Evolutionary conservation across 2,113 vertebrate genomes (phyloP).

Genomic region (Aptenodytes patagonicus): DNA sequence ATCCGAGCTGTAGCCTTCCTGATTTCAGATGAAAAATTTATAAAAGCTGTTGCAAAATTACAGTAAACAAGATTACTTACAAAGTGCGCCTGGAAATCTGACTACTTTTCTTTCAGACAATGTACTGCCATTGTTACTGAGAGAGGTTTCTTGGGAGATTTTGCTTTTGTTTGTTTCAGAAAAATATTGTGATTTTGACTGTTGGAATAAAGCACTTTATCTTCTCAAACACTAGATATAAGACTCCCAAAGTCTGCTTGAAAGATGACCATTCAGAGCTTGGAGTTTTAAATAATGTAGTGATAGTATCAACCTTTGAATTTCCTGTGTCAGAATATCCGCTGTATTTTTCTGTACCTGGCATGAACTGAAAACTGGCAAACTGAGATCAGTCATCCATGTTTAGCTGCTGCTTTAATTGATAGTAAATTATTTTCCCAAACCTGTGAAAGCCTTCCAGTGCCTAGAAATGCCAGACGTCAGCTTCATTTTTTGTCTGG

Average conservation of each 20-base stretch:
- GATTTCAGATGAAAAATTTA: slow-evolving; percentile 58
- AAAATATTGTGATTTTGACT: slow-evolving; percentile 12
- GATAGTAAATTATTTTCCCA: slow-evolving; percentile 28
- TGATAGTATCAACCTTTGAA: slow-evolving; percentile 17
- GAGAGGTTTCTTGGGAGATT: background rate
- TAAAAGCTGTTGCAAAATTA: slow-evolving; percentile 51
- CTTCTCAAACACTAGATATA: background rate
- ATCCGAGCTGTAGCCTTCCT: background rate
- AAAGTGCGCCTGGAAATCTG: slow-evolving; percentile 23
- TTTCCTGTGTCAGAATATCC: background rate
- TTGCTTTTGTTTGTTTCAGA: background rate
- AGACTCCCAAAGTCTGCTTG: background rate
- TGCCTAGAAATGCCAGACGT: slow-evolving; percentile 1
- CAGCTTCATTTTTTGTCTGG: slow-evolving; percentile 14
- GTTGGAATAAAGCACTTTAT: background rate
- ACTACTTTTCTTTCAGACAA: slow-evolving; percentile 18
- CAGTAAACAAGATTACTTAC: slow-evolving; percentile 37
- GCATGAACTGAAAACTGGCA: background rate
- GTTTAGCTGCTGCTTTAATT: slow-evolving; percentile 44
- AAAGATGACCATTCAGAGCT: background rate
- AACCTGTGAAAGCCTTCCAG: background rate
- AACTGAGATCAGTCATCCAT: slow-evolving; percentile 29
- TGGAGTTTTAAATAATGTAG: background rate
- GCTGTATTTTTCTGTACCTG: background rate
- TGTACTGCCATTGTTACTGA: background rate